phyloP scores from a whole-genome alignment of 2,888 invertebrate species.

The Helleia helle region DNA sequence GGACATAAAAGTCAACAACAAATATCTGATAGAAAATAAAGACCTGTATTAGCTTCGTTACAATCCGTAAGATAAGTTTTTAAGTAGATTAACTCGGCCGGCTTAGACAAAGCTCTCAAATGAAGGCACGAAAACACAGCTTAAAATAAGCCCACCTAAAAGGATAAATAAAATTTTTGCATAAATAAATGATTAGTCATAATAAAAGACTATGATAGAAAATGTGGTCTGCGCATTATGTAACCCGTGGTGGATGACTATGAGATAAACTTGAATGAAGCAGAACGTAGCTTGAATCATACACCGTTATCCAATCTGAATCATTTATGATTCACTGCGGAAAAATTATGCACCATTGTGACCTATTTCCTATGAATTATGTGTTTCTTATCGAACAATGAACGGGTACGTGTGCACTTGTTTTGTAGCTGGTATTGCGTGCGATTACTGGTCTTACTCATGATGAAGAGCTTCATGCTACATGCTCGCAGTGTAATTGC shows the following conservation, averaged over 20 bases:
- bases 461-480: background rate
- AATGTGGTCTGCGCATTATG: background rate
- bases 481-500: too few species aligned
- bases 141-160: too few species aligned
- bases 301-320: constrained; percentile 7
- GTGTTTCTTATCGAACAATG: constrained; percentile 8
- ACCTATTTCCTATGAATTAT: constrained; percentile 9
- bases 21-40: too few species aligned
- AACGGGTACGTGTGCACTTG: background rate
- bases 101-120: too few species aligned
- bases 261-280: constrained; percentile 5
- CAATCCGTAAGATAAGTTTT: too few species aligned
- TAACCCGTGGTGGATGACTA: background rate
- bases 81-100: too few species aligned
- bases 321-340: constrained; percentile 9
- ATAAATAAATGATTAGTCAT: too few species aligned
- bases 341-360: constrained; percentile 9
- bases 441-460: background rate
- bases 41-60: too few species aligned
- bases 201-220: too few species aligned
- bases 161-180: too few species aligned
- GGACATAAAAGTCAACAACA: too few species aligned
- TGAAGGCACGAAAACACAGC: too few species aligned
- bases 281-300: constrained; percentile 5
- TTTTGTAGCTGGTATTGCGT: background rate